Conservation (phyloP, 1,140 invertebrate species). For the Drosophila insularis region DNA sequence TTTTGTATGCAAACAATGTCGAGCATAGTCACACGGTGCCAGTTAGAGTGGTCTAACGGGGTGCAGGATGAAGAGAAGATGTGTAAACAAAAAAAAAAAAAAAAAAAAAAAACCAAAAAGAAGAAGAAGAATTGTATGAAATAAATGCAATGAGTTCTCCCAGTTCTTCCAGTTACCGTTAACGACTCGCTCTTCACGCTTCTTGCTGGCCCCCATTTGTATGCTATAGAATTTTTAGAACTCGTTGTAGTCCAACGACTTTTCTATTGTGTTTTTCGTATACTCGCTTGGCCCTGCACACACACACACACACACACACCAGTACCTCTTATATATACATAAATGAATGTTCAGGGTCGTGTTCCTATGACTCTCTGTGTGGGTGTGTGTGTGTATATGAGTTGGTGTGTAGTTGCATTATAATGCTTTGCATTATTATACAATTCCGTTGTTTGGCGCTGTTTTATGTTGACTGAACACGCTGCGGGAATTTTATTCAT, state of each 20-base stretch:
- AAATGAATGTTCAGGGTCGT: conserved; percentile 18
- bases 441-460: conserved; percentile 30
- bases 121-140: conserved; percentile 1
- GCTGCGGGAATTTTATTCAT: conserved; percentile 63
- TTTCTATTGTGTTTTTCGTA: conserved; percentile 61
- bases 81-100: neutral
- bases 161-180: conserved; percentile 42
- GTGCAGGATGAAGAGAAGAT: neutral
- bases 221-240: conserved; percentile 60
- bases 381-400: neutral
- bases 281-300: conserved; percentile 37
- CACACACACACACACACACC: neutral
- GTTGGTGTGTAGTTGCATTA: conserved; percentile 54
- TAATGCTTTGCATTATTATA: conserved; percentile 60
- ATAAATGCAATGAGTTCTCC: conserved; percentile 19
- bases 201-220: conserved; percentile 36
- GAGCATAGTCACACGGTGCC: conserved; percentile 13
- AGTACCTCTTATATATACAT: conserved; percentile 17
- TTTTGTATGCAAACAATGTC: conserved; percentile 51
- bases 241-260: conserved; percentile 33
- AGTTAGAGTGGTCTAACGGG: neutral
- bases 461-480: conserved; percentile 35
- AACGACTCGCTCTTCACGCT: conserved; percentile 33
- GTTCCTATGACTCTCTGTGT: conserved; percentile 6
- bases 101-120: neutral